A percentile compares a stretch with the other conserved stretches of the same genome.
Conservation (phyloP, 2,888 invertebrate species). For the Melitaea athalia region DNA sequence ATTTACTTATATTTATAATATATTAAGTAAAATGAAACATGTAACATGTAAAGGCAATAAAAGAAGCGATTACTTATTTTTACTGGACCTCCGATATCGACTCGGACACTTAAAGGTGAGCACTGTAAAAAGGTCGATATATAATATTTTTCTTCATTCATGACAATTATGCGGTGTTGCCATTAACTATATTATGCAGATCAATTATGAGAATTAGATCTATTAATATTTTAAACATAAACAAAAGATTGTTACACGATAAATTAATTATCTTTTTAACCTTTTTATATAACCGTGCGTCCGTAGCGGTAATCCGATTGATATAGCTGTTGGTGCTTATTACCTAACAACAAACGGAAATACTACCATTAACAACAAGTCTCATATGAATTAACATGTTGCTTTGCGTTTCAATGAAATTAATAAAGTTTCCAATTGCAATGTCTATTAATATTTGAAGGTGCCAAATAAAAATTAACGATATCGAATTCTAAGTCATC, state of each 20-base stretch:
- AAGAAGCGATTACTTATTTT: slow-evolving; percentile 42
- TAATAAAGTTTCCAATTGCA: slow-evolving; percentile 20
- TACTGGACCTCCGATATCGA: slow-evolving; percentile 41
- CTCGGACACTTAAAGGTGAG: slow-evolving; percentile 48
- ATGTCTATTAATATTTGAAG: slow-evolving; percentile 43
- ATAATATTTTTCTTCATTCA: slow-evolving; percentile 56
- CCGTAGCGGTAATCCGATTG: slow-evolving; percentile 7
- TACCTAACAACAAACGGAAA: slow-evolving; percentile 4
- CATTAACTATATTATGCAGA: slow-evolving; percentile 47
- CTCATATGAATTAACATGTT: not conserved
- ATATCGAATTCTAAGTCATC: slow-evolving; percentile 53
- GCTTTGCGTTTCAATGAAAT: not conserved
- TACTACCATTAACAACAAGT: not conserved
- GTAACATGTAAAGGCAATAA: slow-evolving; percentile 31
- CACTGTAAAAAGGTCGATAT: slow-evolving; percentile 58
- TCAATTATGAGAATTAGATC: slow-evolving; percentile 69
- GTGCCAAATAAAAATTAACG: slow-evolving; percentile 47
- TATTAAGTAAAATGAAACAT: slow-evolving; percentile 22
- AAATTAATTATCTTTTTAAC: slow-evolving; percentile 28
- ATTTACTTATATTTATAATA: slow-evolving; percentile 19
- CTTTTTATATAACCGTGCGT: not conserved
- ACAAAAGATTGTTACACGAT: slow-evolving; percentile 37
- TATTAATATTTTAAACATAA: slow-evolving; percentile 47
- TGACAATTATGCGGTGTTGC: slow-evolving; percentile 62
- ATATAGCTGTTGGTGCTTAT: not conserved